Percentiles rank a stretch among this genome's conserved stretches.
These are phyloP conservation scores for Muscicapa striata DNA, from an alignment of 2,797 vertebrate species.

Conservation along the genomic window DNA sequence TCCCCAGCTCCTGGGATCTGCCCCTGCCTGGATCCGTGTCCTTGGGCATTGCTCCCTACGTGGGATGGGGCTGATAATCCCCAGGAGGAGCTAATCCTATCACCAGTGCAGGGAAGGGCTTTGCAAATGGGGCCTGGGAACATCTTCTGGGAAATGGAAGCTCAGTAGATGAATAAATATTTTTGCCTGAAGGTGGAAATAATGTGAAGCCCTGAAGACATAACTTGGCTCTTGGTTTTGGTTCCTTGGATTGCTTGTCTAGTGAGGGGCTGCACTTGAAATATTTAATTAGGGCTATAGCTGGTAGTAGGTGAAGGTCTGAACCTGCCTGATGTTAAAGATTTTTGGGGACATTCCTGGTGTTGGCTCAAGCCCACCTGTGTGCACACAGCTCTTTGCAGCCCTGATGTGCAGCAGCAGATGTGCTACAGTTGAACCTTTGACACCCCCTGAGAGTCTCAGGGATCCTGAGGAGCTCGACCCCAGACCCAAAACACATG, in stretches of 20 bases:
- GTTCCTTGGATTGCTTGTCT: not conserved
- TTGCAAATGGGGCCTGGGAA: not conserved
- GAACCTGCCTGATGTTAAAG: not conserved
- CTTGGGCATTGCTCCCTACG: not conserved
- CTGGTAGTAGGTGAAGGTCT: not conserved
- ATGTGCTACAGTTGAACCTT: not conserved
- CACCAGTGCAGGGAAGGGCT: not conserved
- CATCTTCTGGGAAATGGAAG: constrained; percentile 19
- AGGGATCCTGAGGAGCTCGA: not conserved
- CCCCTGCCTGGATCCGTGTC: not conserved
- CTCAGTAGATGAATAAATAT: not conserved
- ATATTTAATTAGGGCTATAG: not conserved
- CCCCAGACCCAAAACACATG: not conserved
- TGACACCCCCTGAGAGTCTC: rapidly evolving
- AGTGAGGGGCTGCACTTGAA: not conserved
- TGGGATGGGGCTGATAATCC: constrained; percentile 21
- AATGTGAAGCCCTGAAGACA: not conserved
- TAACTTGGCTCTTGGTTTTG: not conserved
- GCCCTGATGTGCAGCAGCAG: not conserved
- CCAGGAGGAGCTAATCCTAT: not conserved
- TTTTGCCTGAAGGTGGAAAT: constrained; percentile 16
- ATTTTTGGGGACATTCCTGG: not conserved
- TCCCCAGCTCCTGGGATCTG: not conserved
- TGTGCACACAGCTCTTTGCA: not conserved
- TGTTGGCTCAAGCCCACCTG: not conserved